Percentiles rank a stretch among this genome's conserved stretches.
Conservation (phyloP, 2,113 vertebrate species). For the Ondatra zibethicus region DNA sequence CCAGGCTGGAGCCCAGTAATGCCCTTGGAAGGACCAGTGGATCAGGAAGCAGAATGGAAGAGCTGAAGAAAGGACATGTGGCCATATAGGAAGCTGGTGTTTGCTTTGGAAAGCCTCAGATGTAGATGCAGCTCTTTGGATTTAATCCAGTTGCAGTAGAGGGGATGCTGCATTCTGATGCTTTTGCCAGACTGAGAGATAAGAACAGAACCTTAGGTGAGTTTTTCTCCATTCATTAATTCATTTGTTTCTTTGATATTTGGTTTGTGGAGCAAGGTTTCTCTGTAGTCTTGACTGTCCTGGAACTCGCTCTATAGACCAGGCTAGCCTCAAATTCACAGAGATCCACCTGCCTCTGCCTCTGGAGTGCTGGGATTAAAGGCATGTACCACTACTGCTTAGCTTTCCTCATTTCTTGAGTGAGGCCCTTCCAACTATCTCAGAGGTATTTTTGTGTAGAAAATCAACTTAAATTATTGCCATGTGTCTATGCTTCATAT, state of each 20-base stretch:
- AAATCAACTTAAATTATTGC: neutral
- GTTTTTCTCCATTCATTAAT: neutral
- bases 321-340: neutral
- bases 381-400: neutral
- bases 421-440: neutral
- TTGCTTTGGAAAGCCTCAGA: neutral
- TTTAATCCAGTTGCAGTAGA: neutral
- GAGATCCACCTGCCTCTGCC: neutral
- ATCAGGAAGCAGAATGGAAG: neutral
- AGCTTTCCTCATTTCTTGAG: neutral
- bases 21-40: accelerated
- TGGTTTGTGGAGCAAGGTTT: neutral
- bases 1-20: neutral
- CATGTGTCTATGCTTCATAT: neutral
- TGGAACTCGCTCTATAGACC: neutral
- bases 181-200: neutral
- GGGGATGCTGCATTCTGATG: neutral
- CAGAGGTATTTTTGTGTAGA: neutral
- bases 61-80: neutral
- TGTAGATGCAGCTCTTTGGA: neutral
- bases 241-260: neutral
- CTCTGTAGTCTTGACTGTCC: neutral
- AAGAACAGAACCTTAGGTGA: neutral
- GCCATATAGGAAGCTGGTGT: neutral
- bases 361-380: neutral